Percentiles rank a stretch among this genome's conserved stretches.
Evolutionary conservation across 2,888 invertebrate species (phyloP).

Genomic region (Geotrupes spiniger): DNA sequence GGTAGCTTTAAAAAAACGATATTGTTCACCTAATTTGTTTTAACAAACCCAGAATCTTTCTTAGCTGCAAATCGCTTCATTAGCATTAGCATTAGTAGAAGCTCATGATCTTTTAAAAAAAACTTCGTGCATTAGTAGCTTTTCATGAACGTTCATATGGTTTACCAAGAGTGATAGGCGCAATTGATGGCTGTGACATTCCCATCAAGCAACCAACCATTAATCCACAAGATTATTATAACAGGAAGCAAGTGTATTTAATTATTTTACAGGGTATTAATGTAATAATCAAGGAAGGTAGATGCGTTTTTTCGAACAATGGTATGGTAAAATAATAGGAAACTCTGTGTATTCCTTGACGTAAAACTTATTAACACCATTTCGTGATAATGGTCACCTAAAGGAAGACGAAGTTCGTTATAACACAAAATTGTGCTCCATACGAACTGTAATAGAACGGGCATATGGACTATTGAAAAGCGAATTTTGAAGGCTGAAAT

Average conservation of each 20-base stretch:
- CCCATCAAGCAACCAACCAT: slow-evolving; percentile 9
- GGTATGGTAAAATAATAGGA: slow-evolving; percentile 12
- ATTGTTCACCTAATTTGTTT: neutral
- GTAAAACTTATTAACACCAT: slow-evolving; percentile 5
- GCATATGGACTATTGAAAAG: slow-evolving; percentile 21
- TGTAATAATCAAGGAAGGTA: no score
- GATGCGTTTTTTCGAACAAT: no score
- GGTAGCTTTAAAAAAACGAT: slow-evolving; percentile 1
- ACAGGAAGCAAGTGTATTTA: slow-evolving; percentile 13
- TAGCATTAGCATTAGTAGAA: neutral
- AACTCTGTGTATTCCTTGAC: slow-evolving; percentile 12
- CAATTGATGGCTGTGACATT: slow-evolving; percentile 14
- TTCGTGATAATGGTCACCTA: slow-evolving; percentile 15
- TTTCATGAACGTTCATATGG: slow-evolving; percentile 5
- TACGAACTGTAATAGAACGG: slow-evolving; percentile 17
- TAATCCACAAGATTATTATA: slow-evolving; percentile 17
- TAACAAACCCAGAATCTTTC: slow-evolving; percentile 2
- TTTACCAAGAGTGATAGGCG: slow-evolving; percentile 8
- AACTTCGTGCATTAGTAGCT: slow-evolving; percentile 7
- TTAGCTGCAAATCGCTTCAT: neutral
- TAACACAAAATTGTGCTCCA: slow-evolving; percentile 10
- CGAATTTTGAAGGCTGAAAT: slow-evolving; percentile 22
- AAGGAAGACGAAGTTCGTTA: slow-evolving; percentile 8
- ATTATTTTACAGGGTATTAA: slow-evolving; percentile 16
- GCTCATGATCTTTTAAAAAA: slow-evolving; percentile 6